A percentile compares a stretch with the other conserved stretches of the same genome.
phyloP scores from a whole-genome alignment of 2,888 invertebrate genomes.

The Diaperis boleti region DNA sequence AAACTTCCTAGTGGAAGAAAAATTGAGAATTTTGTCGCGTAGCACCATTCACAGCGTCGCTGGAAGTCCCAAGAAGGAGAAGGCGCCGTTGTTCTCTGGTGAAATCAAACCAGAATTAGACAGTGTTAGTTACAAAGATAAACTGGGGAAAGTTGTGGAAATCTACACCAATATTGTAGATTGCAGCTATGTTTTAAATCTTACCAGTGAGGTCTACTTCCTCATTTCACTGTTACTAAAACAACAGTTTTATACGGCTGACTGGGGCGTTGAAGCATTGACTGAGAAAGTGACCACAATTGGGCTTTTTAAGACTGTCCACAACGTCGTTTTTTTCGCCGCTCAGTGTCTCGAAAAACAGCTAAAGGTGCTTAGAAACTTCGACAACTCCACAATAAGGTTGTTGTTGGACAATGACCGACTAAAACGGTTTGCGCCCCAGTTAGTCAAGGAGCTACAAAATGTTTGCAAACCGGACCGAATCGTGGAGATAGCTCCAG shows the following conservation, averaged over 20 bases:
- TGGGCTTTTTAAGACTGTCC: conserved; percentile 67
- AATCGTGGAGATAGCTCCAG: conserved; percentile 39
- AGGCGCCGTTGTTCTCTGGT: conserved; percentile 41
- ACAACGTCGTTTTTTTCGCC: conserved; percentile 85
- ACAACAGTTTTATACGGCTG: conserved; percentile 63
- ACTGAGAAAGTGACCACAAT: conserved; percentile 34
- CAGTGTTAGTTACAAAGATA: conserved; percentile 68
- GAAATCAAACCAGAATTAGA: conserved; percentile 65
- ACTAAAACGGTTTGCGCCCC: conserved; percentile 71
- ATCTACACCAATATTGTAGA: conserved; percentile 73
- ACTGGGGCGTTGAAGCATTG: conserved; percentile 40
- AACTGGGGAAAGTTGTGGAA: conserved; percentile 70
- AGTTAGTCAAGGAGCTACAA: conserved; percentile 60
- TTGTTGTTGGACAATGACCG: conserved; percentile 77
- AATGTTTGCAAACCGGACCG: conserved; percentile 41
- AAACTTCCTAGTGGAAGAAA: conserved; percentile 31
- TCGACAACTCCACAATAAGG: conserved; percentile 76
- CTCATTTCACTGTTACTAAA: conserved; percentile 74
- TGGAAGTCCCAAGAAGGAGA: conserved; percentile 59
- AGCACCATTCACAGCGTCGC: conserved; percentile 11
- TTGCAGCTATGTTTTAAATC: conserved; percentile 74
- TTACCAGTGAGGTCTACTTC: conserved; percentile 78
- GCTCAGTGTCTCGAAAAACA: conserved; percentile 74
- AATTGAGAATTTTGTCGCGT: conserved; percentile 9
- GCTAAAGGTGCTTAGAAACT: conserved; percentile 69